Conservation (phyloP, 1,140 invertebrate genomes). For the Ips typographus region DNA sequence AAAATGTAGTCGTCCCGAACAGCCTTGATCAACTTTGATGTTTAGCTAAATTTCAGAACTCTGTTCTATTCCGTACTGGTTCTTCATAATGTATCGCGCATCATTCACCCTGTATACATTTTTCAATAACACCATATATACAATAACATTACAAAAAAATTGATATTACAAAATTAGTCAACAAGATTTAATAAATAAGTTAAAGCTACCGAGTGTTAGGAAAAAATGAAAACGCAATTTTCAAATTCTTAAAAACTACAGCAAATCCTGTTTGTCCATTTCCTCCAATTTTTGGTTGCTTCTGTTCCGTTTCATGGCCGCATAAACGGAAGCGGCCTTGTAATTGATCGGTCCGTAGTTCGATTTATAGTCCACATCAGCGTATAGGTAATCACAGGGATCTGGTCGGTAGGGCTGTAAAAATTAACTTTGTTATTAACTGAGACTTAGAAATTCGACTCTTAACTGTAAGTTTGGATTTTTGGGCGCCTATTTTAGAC, state of each 20-base stretch:
- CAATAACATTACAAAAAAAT: not conserved
- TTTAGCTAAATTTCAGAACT: no score
- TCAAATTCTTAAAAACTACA: slow-evolving; percentile 23
- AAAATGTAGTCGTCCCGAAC: no score
- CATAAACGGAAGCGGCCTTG: slow-evolving; percentile 80
- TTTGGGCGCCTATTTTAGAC: no score
- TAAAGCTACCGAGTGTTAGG: not conserved
- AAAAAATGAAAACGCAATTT: not conserved
- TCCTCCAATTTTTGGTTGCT: slow-evolving; percentile 45
- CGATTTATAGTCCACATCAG: slow-evolving; percentile 83
- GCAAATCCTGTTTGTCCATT: slow-evolving; percentile 42
- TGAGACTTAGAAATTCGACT: no score
- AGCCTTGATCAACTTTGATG: no score
- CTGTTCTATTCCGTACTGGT: no score
- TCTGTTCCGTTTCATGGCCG: slow-evolving; percentile 65
- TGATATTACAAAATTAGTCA: slow-evolving; percentile 8
- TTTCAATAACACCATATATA: no score
- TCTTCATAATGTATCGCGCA: no score
- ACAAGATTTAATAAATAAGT: slow-evolving; percentile 4
- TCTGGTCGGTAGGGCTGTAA: slow-evolving; percentile 71
- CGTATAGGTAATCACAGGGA: slow-evolving; percentile 81
- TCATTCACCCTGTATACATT: no score
- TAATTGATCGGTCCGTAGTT: slow-evolving; percentile 86
- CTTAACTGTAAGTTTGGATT: no score
- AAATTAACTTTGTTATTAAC: slow-evolving; percentile 12